Conservation (phyloP, 1,140 invertebrate genomes). For the Solen grandis region DNA sequence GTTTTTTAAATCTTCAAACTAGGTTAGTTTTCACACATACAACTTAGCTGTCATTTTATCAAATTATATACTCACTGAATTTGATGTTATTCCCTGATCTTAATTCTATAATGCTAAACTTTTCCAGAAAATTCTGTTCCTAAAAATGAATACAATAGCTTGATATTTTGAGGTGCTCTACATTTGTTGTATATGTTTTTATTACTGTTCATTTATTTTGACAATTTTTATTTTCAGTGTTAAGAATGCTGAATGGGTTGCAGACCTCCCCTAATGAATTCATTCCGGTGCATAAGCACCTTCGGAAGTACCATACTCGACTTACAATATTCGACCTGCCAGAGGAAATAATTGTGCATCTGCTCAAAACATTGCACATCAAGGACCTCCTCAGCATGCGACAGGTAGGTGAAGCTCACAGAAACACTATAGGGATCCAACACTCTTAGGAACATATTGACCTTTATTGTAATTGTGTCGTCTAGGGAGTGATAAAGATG, state of each 20-base stretch:
- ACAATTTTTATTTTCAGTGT: slow-evolving; percentile 58
- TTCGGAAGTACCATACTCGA: slow-evolving; percentile 66
- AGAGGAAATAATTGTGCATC: slow-evolving; percentile 73
- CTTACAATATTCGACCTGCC: slow-evolving; percentile 77
- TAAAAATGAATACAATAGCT: too few species aligned
- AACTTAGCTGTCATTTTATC: too few species aligned
- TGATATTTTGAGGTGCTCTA: too few species aligned
- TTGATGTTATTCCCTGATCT: too few species aligned
- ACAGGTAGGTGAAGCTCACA: slow-evolving; percentile 65
- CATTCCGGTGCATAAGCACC: slow-evolving; percentile 66
- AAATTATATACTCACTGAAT: too few species aligned
- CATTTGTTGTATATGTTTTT: too few species aligned
- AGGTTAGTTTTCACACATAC: too few species aligned
- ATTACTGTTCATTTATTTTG: not conserved
- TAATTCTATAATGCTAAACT: too few species aligned
- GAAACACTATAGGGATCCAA: not conserved
- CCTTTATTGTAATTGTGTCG: not conserved
- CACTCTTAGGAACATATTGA: slow-evolving; percentile 3
- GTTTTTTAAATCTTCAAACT: too few species aligned
- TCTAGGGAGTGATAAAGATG: not conserved
- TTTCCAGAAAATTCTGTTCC: too few species aligned
- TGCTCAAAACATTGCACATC: slow-evolving; percentile 74
- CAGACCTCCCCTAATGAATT: slow-evolving; percentile 66
- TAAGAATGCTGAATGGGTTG: slow-evolving; percentile 62
- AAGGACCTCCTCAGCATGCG: slow-evolving; percentile 76